Evolutionary conservation across 1,140 invertebrate species (phyloP).

Genomic region (Nasonia vitripennis): DNA sequence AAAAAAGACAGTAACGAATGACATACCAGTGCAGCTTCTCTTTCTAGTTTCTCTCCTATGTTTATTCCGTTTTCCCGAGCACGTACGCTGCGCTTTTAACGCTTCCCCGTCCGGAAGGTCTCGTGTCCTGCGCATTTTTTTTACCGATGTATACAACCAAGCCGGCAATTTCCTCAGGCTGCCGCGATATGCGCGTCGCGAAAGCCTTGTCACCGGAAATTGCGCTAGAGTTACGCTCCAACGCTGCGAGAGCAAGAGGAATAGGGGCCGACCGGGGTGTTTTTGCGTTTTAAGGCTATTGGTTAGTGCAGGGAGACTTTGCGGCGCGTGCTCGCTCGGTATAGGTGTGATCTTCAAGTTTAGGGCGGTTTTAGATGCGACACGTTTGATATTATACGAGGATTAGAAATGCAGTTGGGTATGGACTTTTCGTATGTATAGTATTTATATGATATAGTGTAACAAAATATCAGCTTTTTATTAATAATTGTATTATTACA

Average conservation of each 20-base stretch:
- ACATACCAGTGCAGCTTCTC: neutral
- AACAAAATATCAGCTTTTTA: too few species aligned
- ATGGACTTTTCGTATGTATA: too few species aligned
- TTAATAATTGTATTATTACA: too few species aligned
- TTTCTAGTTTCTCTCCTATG: neutral
- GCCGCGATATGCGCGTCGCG: conserved; percentile 23
- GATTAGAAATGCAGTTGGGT: too few species aligned
- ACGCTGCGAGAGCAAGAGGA: neutral
- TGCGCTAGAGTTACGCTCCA: conserved; percentile 41
- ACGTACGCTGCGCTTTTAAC: neutral
- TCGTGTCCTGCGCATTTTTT: conserved; percentile 38
- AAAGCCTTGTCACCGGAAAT: conserved; percentile 55
- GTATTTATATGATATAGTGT: too few species aligned
- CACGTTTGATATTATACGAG: too few species aligned
- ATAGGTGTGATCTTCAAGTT: neutral
- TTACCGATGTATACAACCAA: conserved; percentile 48
- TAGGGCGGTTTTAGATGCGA: too few species aligned
- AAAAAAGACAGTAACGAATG: neutral
- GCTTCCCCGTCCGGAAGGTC: neutral
- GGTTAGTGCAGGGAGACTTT: neutral
- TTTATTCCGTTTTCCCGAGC: neutral
- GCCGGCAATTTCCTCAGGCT: conserved; percentile 52
- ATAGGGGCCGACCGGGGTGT: neutral
- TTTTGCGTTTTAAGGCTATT: neutral
- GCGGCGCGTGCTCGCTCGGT: too few species aligned